phyloP scores from a whole-genome alignment of 2,888 invertebrate species.

The Parnassius smintheus region DNA sequence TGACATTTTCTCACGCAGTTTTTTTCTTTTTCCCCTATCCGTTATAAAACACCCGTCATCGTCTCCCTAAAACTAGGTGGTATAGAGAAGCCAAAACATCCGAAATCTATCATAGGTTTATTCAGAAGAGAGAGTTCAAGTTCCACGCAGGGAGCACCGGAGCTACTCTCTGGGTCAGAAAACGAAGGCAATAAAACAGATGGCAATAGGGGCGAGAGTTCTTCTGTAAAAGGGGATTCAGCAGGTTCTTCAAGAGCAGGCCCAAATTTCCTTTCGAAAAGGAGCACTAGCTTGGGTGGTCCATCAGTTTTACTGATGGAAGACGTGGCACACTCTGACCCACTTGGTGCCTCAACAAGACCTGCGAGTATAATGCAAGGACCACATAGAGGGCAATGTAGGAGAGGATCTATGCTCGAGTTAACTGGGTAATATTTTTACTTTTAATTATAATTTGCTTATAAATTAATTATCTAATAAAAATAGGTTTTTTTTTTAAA shows the following conservation, averaged over 20 bases:
- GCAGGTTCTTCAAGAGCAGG: conserved; percentile 56
- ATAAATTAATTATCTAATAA: no score
- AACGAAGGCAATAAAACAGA: conserved; percentile 76
- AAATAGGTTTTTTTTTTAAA: no score
- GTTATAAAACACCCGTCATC: conserved; percentile 43
- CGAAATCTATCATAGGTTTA: conserved; percentile 93
- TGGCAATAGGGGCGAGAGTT: conserved; percentile 61
- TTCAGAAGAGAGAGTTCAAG: conserved; percentile 91
- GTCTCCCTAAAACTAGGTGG: conserved; percentile 82
- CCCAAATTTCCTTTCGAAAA: conserved; percentile 64
- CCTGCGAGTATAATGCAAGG: conserved; percentile 82
- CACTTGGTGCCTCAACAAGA: conserved; percentile 82
- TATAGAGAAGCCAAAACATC: conserved; percentile 91
- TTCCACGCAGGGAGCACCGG: conserved; percentile 83
- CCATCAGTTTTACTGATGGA: conserved; percentile 82
- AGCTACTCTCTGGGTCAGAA: conserved; percentile 78
- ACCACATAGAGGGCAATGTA: conserved; percentile 84
- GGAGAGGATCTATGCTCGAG: conserved; percentile 91
- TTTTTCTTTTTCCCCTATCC: conserved; percentile 51
- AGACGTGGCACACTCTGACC: conserved; percentile 81
- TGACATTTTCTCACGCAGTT: conserved; percentile 54
- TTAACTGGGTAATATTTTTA: conserved; percentile 85
- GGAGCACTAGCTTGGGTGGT: conserved; percentile 72
- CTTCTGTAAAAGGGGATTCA: conserved; percentile 36
- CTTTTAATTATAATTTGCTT: no score